phyloP scores from a whole-genome alignment of 2,888 invertebrate species.

The Hemicrepidius hirtus region DNA sequence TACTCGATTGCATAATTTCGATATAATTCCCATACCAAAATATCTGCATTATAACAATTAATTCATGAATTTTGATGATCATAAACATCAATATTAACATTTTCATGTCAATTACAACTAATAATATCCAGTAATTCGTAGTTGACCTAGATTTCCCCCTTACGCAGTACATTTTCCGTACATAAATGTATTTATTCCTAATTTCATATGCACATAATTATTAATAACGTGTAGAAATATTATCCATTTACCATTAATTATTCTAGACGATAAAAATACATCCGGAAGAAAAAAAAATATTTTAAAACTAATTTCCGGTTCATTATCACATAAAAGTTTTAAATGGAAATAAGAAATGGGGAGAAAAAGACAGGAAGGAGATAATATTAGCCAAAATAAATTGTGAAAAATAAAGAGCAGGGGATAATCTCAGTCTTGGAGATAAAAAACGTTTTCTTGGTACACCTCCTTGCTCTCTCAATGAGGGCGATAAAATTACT shows the following conservation, averaged over 20 bases:
- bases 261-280: not conserved
- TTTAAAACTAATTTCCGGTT: not conserved
- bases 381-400: conserved; percentile 16
- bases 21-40: no score
- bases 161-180: not conserved
- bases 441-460: conserved; percentile 20
- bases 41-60: no score
- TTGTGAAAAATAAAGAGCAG: conserved; percentile 18
- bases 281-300: not conserved
- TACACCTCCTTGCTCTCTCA: conserved; percentile 13
- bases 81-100: not conserved
- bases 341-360: not conserved
- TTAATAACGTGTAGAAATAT: not conserved
- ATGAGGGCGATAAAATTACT: conserved; percentile 27
- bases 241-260: not conserved
- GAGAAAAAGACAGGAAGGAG: not conserved
- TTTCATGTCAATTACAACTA: not conserved
- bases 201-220: not conserved
- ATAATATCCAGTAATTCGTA: not conserved
- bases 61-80: no score
- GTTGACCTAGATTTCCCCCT: not conserved
- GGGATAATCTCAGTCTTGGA: conserved; percentile 16
- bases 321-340: conserved; percentile 1
- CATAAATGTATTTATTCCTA: not conserved
- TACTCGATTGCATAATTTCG: no score